A percentile compares a stretch with the other conserved stretches of the same genome.
phyloP scores from a whole-genome alignment of 2,797 vertebrate species.

The Prunella strophiata region DNA sequence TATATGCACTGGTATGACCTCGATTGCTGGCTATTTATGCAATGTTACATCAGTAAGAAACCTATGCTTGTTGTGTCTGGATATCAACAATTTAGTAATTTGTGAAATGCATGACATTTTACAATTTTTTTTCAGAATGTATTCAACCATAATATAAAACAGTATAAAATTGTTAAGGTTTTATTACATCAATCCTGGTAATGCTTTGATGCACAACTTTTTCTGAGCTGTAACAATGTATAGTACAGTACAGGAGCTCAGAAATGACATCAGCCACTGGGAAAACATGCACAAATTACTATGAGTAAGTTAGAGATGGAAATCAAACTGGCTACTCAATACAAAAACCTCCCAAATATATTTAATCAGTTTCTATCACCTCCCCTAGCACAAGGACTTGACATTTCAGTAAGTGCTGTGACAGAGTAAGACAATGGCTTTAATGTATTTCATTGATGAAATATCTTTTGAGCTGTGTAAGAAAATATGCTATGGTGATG shows the following conservation, averaged over 20 bases:
- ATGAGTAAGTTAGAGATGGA: background rate
- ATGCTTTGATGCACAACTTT: background rate
- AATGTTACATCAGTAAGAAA: slow-evolving; percentile 8
- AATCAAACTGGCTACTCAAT: background rate
- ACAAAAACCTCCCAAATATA: background rate
- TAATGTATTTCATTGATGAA: background rate
- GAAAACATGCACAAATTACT: background rate
- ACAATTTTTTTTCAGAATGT: background rate
- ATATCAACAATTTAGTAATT: background rate
- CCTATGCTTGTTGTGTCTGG: background rate
- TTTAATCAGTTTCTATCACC: background rate
- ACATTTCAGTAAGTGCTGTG: background rate
- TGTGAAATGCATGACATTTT: background rate
- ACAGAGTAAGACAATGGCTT: slow-evolving; percentile 9
- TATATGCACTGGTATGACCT: background rate
- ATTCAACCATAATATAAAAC: background rate
- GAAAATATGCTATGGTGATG: slow-evolving; percentile 10
- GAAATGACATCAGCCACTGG: background rate
- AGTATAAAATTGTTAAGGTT: background rate
- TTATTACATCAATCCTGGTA: background rate
- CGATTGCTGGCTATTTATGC: background rate
- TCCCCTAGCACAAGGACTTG: background rate
- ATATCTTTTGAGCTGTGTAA: slow-evolving; percentile 13
- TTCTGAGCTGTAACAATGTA: background rate
- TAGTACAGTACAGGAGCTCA: background rate